phyloP scores from a whole-genome alignment of 2,797 vertebrate species.

The Ctenopoma kingsleyae region DNA sequence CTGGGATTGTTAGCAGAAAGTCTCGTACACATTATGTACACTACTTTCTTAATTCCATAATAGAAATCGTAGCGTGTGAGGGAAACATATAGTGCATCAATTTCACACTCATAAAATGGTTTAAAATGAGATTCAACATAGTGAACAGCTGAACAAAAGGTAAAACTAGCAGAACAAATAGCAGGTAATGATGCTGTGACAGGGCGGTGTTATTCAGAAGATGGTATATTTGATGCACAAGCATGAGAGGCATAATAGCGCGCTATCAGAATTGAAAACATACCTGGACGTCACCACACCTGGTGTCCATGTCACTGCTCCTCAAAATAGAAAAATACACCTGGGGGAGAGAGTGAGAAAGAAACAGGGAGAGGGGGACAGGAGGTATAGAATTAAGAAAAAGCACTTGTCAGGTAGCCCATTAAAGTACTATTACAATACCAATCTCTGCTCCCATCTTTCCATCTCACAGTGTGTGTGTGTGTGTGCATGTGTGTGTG shows the following conservation, averaged over 20 bases:
- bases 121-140: not conserved
- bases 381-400: constrained; percentile 70
- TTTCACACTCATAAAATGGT: not conserved
- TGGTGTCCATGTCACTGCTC: constrained; percentile 76
- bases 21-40: not conserved
- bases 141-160: constrained; percentile 8
- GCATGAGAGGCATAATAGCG: not conserved
- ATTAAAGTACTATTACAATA: constrained; percentile 80
- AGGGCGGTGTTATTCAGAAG: constrained; percentile 2
- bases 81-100: not conserved
- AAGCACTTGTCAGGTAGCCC: constrained; percentile 78
- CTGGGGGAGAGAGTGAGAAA: constrained; percentile 44
- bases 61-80: not conserved
- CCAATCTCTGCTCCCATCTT: constrained; percentile 73
- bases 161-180: constrained; percentile 8
- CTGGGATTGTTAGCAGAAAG: not conserved
- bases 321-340: constrained; percentile 63
- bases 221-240: constrained; percentile 2
- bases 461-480: constrained; percentile 50
- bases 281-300: constrained; percentile 72
- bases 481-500: constrained; percentile 33
- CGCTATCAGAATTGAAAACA: constrained; percentile 4
- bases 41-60: not conserved
- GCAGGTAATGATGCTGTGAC: constrained; percentile 12
- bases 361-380: constrained; percentile 3